Evolutionary conservation across 1,140 invertebrate genomes (phyloP), one percentile per base, ranked within the genome.

Genomic region (Parasteatoda tepidariorum): DNA sequence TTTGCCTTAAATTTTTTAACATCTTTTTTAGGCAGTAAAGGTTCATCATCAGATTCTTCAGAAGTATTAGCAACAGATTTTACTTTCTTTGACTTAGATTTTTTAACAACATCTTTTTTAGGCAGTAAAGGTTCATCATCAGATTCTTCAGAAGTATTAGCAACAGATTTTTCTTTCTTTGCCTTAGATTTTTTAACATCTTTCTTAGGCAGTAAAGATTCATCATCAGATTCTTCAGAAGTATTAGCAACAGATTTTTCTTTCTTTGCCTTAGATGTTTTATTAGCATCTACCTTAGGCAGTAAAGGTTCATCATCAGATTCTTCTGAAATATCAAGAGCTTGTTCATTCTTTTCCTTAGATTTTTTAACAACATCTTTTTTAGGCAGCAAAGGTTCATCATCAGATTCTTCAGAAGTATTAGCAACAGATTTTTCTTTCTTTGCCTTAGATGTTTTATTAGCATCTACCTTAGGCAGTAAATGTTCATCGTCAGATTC

Each of bases 401-500:
- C 30, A 24, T 73, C 24, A 7, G 28, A 73, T 1, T 73, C 54
- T 31, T 33, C 57, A 18, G 26, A 13, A 31, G 9, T 28, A 3
- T 66, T n/a, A n/a, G n/a, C n/a, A n/a, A n/a, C n/a, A n/a, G n/a
- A n/a, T n/a, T n/a, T n/a, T n/a, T n/a, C n/a, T n/a, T n/a, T n/a
- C n/a, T 30, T 31, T 66, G 26, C 62, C n/a, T 28, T 41, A 41
- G 24, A 66, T 66, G 22, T 66, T 66, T 66, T n/a, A n/a, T n/a
- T n/a, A n/a, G 22, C 7, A 11, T 24, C 38, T 34, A 59, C 15
- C 26, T 34, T 15, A 33, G 2, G 34, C 4, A 38, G 9, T 15
- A 74, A 13, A 24, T 54, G 24, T 57, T 59, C 71, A 74, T 74
- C 71, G 31, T 73, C 70, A 28, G 70, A 73, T 13, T 41, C 55